Conservation (phyloP, 2,888 invertebrate genomes). For the Tipula helvola region DNA sequence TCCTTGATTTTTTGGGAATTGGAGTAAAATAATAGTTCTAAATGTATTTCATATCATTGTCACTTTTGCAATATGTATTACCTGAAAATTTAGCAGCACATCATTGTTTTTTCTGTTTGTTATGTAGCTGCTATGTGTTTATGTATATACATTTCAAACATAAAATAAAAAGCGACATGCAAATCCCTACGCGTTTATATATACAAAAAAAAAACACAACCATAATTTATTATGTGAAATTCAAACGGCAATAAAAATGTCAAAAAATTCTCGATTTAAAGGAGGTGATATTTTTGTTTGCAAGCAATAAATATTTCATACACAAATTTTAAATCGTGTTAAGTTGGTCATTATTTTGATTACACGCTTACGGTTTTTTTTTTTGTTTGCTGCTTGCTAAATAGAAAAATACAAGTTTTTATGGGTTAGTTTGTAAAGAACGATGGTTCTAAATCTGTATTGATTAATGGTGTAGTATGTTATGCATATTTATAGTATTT, state of each 20-base stretch:
- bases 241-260: neutral
- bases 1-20: no score
- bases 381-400: neutral
- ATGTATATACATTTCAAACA: neutral
- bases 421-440: neutral
- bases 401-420: neutral
- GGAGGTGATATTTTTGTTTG: conserved; percentile 4
- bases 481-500: neutral
- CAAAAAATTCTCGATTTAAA: neutral
- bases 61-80: neutral
- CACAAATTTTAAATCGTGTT: neutral
- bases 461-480: neutral
- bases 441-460: neutral
- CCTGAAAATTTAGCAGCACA: neutral
- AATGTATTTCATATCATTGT: neutral
- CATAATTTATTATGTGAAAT: neutral
- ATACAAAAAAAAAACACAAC: neutral
- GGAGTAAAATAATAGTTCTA: no score
- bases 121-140: neutral
- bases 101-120: neutral
- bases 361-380: neutral
- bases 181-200: neutral
- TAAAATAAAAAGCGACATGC: neutral
- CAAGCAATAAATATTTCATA: neutral
- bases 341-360: conserved; percentile 4